A percentile compares a stretch with the other conserved stretches of the same genome.
Evolutionary conservation across 2,797 vertebrate genomes (phyloP).

Genomic region (Liasis olivaceus): DNA sequence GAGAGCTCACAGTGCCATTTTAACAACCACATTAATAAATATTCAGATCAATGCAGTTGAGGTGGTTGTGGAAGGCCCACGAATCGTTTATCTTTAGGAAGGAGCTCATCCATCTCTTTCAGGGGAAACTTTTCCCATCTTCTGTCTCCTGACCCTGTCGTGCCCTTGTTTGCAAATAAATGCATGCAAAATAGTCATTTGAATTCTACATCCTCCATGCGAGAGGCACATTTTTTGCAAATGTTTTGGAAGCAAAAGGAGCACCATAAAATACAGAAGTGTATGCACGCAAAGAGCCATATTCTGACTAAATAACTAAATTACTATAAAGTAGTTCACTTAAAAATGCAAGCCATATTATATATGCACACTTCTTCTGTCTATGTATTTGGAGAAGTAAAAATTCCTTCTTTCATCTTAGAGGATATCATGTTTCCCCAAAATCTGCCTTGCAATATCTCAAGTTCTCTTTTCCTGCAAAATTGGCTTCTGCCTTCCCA

Average conservation of each 20-base stretch:
- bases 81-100: neutral
- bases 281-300: neutral
- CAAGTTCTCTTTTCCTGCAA: neutral
- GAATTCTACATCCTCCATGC: neutral
- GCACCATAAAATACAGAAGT: neutral
- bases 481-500: neutral
- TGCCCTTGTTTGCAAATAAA: neutral
- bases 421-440: neutral
- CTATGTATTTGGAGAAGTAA: neutral
- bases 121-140: neutral
- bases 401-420: neutral
- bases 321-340: neutral
- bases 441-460: neutral
- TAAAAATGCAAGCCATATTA: neutral
- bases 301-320: neutral
- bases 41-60: neutral
- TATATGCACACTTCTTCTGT: neutral
- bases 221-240: neutral
- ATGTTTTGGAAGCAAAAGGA: neutral
- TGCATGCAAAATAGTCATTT: neutral
- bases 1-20: neutral
- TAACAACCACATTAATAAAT: neutral
- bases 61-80: neutral
- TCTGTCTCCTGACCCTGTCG: neutral
- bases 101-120: neutral